Evolutionary conservation across 2,113 vertebrate species (phyloP), one percentile per base, ranked within the genome.

Genomic region (Xiphophorus maculatus): DNA sequence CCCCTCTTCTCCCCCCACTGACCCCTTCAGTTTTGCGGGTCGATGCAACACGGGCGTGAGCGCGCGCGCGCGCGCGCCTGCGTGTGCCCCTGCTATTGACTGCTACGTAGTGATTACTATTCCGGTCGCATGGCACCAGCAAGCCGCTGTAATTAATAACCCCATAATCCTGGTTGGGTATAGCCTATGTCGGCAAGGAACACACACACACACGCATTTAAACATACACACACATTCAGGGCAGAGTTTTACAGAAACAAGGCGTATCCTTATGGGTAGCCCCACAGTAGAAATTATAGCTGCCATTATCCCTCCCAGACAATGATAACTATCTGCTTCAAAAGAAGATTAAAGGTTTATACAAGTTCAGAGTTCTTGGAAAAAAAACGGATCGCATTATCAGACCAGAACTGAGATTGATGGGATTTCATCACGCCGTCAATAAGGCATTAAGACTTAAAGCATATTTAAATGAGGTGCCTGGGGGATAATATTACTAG

Each of bases 81-180:
- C 3, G 29, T 25, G 83, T 42, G 74, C 33, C 80, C 74, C 81
- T 85, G 88, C 82, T 92, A 94, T 92, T 88, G 95, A 94, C 93
- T 93, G 71, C 88, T 84, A 91, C 91, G 93, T 91, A 86, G 90
- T 94, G 94, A 95, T 95, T 95, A 93, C 93, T 92, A 93, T 94
- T 85, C 92, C 89, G 89, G 92, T 92, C 90, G 92, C 91, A 94
- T 92, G 93, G 91, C 94, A 94, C 90, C 87, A 91, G 91, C 88
- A 85, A 93, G 91, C 86, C 86, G 86, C 82, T 94, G 91, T 94
- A 95, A 93, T 95, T 94, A 95, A 95, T 95, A 95, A 93, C 93
- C 88, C 90, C 93, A 92, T 90, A 94, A 95, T 93, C 92, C 92
- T 76, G 79, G 90, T 88, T 91, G 89, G 90, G 86, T 92, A 83